These are phyloP conservation scores for Drosophila takahashii DNA, from an alignment of 1,140 invertebrate species.

Conservation along the genomic window DNA sequence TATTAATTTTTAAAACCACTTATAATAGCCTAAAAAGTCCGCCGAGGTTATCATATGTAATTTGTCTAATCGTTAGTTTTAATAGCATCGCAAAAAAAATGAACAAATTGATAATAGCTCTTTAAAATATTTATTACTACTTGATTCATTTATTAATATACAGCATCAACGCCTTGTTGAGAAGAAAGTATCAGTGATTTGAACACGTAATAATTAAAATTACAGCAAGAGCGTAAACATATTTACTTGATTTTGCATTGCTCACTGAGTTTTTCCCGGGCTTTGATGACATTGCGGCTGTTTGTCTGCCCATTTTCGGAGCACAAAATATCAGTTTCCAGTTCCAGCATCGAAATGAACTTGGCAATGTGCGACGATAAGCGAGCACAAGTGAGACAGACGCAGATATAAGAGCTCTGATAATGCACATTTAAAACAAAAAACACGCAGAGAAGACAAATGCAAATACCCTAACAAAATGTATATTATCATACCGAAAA, in stretches of 20 bases:
- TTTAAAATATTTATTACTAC: too few species aligned
- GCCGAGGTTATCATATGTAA: too few species aligned
- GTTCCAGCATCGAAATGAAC: conserved; percentile 24
- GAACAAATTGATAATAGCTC: too few species aligned
- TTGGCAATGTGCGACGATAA: conserved; percentile 16
- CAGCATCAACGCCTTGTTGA: not conserved
- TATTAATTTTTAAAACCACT: too few species aligned
- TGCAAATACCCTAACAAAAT: not conserved
- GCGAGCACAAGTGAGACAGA: conserved; percentile 14
- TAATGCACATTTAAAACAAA: conserved; percentile 36
- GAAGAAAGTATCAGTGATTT: not conserved
- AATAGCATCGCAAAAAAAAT: too few species aligned
- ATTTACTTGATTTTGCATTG: conserved; percentile 8
- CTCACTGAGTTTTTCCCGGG: conserved; percentile 2
- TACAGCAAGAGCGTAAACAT: conserved; percentile 9
- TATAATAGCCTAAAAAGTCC: too few species aligned
- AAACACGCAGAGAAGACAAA: not conserved
- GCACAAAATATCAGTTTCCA: conserved; percentile 36
- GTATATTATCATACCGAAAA: not conserved
- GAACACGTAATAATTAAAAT: conserved; percentile 13
- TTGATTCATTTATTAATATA: too few species aligned
- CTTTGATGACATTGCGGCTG: conserved; percentile 12
- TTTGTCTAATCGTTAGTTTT: too few species aligned
- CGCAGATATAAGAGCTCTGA: conserved; percentile 40
- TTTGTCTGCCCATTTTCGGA: conserved; percentile 1